These are phyloP conservation scores for Hydraecia micacea DNA, from an alignment of 2,888 invertebrate species.

Conservation along the genomic window DNA sequence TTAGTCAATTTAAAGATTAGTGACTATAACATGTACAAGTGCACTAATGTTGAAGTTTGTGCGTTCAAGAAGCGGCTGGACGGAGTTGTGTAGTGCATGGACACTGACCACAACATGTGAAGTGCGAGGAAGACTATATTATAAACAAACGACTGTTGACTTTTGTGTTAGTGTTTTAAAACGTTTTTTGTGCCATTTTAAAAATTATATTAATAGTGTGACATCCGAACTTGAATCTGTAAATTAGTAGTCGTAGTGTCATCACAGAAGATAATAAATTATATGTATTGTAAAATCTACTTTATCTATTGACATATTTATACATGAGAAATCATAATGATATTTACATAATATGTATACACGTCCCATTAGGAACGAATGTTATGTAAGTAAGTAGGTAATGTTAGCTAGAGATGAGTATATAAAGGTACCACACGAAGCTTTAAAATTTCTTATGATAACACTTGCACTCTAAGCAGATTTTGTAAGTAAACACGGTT, in stretches of 20 bases:
- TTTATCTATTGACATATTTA: slow-evolving; percentile 90
- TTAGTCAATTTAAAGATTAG: slow-evolving; percentile 87
- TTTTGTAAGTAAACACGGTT: slow-evolving; percentile 82
- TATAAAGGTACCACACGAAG: slow-evolving; percentile 89
- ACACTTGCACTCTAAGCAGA: slow-evolving; percentile 89
- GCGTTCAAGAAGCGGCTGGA: slow-evolving; percentile 65
- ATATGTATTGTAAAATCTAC: slow-evolving; percentile 88
- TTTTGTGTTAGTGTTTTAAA: slow-evolving; percentile 90
- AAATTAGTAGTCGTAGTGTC: slow-evolving; percentile 87
- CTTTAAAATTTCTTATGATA: slow-evolving; percentile 91
- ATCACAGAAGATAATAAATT: slow-evolving; percentile 89
- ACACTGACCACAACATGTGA: slow-evolving; percentile 75
- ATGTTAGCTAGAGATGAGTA: slow-evolving; percentile 88
- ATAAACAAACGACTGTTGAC: slow-evolving; percentile 84
- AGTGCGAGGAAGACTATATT: slow-evolving; percentile 81
- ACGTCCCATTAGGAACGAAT: slow-evolving; percentile 90
- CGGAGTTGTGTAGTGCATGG: slow-evolving; percentile 70
- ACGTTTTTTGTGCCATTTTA: slow-evolving; percentile 90
- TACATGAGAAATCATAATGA: slow-evolving; percentile 87
- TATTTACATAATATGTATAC: slow-evolving; percentile 90
- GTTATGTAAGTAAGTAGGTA: slow-evolving; percentile 89
- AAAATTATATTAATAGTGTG: slow-evolving; percentile 88
- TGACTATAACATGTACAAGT: slow-evolving; percentile 70
- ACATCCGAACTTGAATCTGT: slow-evolving; percentile 90
- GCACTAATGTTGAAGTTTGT: slow-evolving; percentile 69